A percentile compares a stretch with the other conserved stretches of the same genome.
Conservation (phyloP, 2,797 vertebrate species). For the Pygocentrus nattereri region DNA sequence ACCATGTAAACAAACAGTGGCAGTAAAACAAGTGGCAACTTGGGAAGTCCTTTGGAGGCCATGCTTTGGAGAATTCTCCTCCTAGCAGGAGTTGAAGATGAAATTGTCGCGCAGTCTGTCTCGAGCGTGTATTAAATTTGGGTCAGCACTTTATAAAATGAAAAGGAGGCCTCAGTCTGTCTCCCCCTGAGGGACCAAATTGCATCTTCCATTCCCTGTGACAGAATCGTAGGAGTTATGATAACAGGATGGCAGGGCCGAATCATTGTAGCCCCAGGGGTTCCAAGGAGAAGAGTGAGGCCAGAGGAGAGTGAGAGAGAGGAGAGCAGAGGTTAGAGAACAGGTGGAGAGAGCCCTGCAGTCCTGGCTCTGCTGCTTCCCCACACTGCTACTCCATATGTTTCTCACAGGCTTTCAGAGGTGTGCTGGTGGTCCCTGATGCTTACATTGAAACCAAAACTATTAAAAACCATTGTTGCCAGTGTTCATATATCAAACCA, state of each 20-base stretch:
- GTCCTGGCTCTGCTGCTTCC: constrained; percentile 16
- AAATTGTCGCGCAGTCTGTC: constrained; percentile 47
- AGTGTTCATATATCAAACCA: neutral
- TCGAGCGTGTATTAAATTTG: constrained; percentile 69
- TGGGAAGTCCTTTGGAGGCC: constrained; percentile 9
- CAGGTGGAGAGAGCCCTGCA: constrained; percentile 61
- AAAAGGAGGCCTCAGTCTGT: constrained; percentile 72
- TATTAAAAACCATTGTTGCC: neutral
- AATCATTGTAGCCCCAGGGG: constrained; percentile 73
- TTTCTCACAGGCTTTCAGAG: neutral
- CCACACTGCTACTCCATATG: constrained; percentile 13
- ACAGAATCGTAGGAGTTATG: constrained; percentile 75
- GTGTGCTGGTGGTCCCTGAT: neutral
- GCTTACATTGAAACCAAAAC: neutral
- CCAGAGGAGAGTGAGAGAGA: constrained; percentile 25
- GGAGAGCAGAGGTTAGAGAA: constrained; percentile 42
- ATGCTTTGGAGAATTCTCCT: constrained; percentile 29
- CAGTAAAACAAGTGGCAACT: constrained; percentile 35
- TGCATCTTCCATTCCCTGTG: constrained; percentile 72
- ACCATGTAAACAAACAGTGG: constrained; percentile 41
- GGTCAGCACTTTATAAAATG: constrained; percentile 76
- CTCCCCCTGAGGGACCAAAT: constrained; percentile 68
- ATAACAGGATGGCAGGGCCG: constrained; percentile 72
- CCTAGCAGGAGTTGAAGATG: constrained; percentile 24
- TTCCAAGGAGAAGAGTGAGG: constrained; percentile 21